phyloP scores from a whole-genome alignment of 1,140 invertebrate species.

The Papilio machaon region DNA sequence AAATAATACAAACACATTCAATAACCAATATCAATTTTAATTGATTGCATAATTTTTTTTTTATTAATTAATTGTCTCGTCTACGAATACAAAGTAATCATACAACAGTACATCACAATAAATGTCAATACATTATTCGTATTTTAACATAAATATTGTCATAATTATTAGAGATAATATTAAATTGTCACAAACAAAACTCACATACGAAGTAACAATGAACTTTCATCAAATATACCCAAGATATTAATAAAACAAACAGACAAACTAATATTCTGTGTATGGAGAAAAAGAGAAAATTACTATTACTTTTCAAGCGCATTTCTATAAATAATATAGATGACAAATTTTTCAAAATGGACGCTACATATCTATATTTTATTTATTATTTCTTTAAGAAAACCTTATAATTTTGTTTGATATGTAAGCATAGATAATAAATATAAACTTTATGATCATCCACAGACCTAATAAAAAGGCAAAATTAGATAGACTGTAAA shows the following conservation, averaged over 20 bases:
- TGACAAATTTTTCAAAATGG: background rate
- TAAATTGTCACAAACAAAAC: conserved; percentile 12
- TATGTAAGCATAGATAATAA: conserved; percentile 19
- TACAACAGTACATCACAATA: conserved; percentile 18
- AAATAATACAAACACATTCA: conserved; percentile 7
- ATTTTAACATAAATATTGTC: conserved; percentile 11
- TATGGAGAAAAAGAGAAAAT: background rate
- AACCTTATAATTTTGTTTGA: background rate
- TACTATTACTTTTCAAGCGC: background rate
- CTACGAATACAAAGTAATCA: background rate
- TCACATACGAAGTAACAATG: background rate
- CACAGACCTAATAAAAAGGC: background rate
- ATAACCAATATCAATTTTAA: conserved; percentile 32
- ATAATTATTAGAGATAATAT: conserved; percentile 1
- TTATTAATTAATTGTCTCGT: conserved; percentile 1
- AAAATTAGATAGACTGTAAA: background rate
- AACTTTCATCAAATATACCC: background rate
- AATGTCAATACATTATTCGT: background rate
- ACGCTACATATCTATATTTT: conserved; percentile 13
- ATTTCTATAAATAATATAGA: background rate
- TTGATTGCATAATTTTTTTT: conserved; percentile 20
- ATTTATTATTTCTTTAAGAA: background rate
- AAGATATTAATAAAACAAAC: background rate
- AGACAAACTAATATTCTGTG: background rate
- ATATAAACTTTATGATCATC: background rate